Evolutionary conservation across 2,113 vertebrate genomes (phyloP).

Genomic region (Camarhynchus parvulus): DNA sequence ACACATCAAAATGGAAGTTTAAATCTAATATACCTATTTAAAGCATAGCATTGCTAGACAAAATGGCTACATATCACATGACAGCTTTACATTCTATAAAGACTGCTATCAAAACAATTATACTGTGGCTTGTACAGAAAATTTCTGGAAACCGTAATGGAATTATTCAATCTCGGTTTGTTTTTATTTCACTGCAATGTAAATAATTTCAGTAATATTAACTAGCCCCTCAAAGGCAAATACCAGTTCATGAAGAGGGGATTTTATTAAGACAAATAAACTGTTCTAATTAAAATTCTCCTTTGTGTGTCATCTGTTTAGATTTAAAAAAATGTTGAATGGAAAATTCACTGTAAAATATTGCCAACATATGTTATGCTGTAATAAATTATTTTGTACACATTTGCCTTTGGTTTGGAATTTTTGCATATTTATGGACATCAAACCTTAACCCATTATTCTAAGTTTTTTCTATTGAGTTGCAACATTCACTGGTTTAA

Average conservation of each 20-base stretch:
- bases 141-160: constrained; percentile 60
- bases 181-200: constrained; percentile 71
- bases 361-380: constrained; percentile 74
- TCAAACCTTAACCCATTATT: neutral
- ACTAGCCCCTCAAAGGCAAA: constrained; percentile 67
- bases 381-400: constrained; percentile 87
- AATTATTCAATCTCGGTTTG: constrained; percentile 42
- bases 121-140: constrained; percentile 71
- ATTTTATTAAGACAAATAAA: constrained; percentile 74
- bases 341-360: constrained; percentile 76
- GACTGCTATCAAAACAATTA: constrained; percentile 61
- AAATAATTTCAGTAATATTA: constrained; percentile 74
- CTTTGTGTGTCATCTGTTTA: constrained; percentile 67
- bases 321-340: constrained; percentile 65
- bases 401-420: constrained; percentile 45
- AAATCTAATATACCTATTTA: constrained; percentile 58
- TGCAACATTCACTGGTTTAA: neutral
- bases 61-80: constrained; percentile 16
- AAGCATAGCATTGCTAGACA: constrained; percentile 46
- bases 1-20: constrained; percentile 46
- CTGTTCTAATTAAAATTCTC: constrained; percentile 67
- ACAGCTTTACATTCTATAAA: constrained; percentile 61
- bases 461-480: neutral
- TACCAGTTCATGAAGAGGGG: constrained; percentile 57
- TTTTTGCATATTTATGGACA: neutral